Evolutionary conservation across 2,797 vertebrate genomes (phyloP).

Genomic region (Siniperca scherzeri): DNA sequence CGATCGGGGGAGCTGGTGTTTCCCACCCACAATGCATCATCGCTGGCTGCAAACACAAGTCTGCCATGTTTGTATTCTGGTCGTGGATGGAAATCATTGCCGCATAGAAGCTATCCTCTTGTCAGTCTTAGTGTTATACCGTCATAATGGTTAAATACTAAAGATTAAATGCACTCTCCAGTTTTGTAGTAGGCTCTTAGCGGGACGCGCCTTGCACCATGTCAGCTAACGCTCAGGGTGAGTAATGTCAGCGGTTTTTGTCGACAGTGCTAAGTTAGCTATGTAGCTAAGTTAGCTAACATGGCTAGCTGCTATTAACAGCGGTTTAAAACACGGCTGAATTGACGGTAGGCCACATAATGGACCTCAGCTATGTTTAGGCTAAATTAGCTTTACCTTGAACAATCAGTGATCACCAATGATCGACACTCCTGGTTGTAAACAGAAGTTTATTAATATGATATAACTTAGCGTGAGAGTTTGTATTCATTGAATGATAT

Average conservation of each 20-base stretch:
- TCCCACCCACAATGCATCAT: constrained; percentile 80
- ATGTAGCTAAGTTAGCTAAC: constrained; percentile 31
- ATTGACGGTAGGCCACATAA: constrained; percentile 28
- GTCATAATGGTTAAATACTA: constrained; percentile 28
- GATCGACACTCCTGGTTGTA: background rate
- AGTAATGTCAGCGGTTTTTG: constrained; percentile 48
- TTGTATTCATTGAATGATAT: background rate
- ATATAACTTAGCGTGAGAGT: background rate
- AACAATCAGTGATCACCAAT: too few relatives aligned
- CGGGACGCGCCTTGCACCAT: constrained; percentile 76
- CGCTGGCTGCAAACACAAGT: constrained; percentile 29
- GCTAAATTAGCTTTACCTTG: background rate
- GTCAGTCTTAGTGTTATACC: background rate
- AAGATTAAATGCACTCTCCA: constrained; percentile 69
- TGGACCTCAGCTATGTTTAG: background rate
- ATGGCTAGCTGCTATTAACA: constrained; percentile 9
- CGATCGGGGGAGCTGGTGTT: constrained; percentile 30
- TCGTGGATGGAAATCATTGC: constrained; percentile 27
- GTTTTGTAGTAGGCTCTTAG: constrained; percentile 53
- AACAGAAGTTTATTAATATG: background rate
- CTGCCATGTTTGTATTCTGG: constrained; percentile 79
- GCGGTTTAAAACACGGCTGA: background rate
- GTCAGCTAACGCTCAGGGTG: constrained; percentile 83
- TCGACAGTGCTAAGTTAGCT: constrained; percentile 51
- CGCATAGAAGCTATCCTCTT: constrained; percentile 35